Base-by-base conservation (phyloP, 2,797 vertebrate genomes). In the Morelia viridis region DNA sequence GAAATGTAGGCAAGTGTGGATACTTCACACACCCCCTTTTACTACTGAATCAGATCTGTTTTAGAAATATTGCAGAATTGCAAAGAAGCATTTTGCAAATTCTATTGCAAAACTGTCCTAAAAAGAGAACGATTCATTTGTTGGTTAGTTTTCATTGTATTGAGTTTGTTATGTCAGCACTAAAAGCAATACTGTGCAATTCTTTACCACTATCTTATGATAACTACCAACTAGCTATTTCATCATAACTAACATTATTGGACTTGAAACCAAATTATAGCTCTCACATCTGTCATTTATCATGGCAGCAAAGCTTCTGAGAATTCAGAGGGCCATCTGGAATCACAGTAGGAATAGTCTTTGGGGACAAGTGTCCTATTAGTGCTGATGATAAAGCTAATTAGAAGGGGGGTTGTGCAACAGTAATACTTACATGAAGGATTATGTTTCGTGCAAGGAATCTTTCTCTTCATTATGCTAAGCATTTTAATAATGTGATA, bases 311-410 rank as follows among this genome's bases (percentile, higher is more conserved):
- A 95, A 96, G 95, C 91, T 94, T 94, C 9, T 56, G 95, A 96
- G 93, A 95, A 91, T 95, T 96, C 88, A 94, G 91, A 93, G 89
- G 90, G 91, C 90, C 94, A 94, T 92, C 90, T 96, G 96, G 92
- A 95, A 90, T 53, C 88, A 88, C 71, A 93, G 88, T 92, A 93
- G 93, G 68, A 80, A 93, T 41, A 58, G 62, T 92, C 95, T 94
- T 94, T 90, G 87, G 89, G 93, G 96, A 85, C 53, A 76, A 96
- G 91, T 50, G 83, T 85, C 62, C 91, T 90, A 90, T 50, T n/a
- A 60, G 64, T 9, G 53, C 62, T 92, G 94, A n/a, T 61, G 90
- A 89, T 89, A 91, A 95, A 94, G 31, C 62, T 92, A 92, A 92
- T 88, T 65, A 93, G 53, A 65, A 95, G 92, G 46, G 3, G 92